Base-by-base conservation (phyloP, 1,140 invertebrate species). In the Globodera rostochiensis region DNA sequence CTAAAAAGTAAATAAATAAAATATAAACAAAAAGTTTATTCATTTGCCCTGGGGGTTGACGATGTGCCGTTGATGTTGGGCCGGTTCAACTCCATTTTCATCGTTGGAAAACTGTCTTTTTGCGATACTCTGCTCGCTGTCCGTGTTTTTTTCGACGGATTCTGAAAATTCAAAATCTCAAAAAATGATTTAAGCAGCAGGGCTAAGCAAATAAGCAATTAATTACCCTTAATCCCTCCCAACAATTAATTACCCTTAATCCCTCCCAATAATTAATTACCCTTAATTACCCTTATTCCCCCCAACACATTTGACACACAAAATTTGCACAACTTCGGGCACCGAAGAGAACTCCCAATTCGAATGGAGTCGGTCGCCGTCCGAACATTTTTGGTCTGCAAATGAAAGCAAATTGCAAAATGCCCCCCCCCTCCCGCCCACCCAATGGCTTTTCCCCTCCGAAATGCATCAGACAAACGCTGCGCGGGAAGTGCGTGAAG, bases 401-500 rank as follows among this genome's bases (percentile, higher is more conserved):
- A 80, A 60, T 36, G 36, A 46, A 11, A 84, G 66, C n/a, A 79
- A 81, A 49, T 25, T 57, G 49, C 80, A 80, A 19, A 67, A 64
- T 57, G 15, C 9, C 50, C 13, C 46, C 46, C 74, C 36, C 45
- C 6, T 5, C 47, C 53, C 46, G n/a, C 46, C 64, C 50, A 70
- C 47, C 46, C 70, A 73, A 49, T 66, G n/a, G 70, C 82, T 83
- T 67, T 75, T 67, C 66, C 69, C 36, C 21, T 82, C 73, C 57
- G 70, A 87, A 88, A 79, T 88, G 88, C 74, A 88, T 79, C 47
- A 89, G 82, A 84, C 88, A 89, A 53, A 84, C 82, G 49, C 84
- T 82, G 67, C 89, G 86, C n/a, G 88, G 88, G 80, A 90, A 89
- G 69, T 87, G 88, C 15, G 89, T 89, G 77, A 87, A 89, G 9